These are phyloP conservation scores for Tychaedon coryphoeus DNA, from an alignment of 2,113 vertebrate species.

Conservation along the genomic window DNA sequence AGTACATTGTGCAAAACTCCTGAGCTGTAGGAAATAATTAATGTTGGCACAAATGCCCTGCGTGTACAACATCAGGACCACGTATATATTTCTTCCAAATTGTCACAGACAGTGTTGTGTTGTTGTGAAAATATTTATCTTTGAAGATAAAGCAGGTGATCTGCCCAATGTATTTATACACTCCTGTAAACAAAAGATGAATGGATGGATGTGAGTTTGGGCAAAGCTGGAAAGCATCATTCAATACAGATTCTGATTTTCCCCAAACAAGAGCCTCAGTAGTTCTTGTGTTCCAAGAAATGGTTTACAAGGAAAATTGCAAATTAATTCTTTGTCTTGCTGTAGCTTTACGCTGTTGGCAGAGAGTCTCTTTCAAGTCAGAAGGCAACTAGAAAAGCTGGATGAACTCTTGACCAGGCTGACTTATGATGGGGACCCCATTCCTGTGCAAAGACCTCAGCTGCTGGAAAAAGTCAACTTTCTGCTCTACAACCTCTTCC, in stretches of 20 bases:
- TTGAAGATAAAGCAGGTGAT: neutral
- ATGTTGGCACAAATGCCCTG: neutral
- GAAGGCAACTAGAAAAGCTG: constrained; percentile 91
- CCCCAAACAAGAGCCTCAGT: neutral
- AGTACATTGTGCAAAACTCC: neutral
- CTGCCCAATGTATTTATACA: neutral
- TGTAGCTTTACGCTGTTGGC: constrained; percentile 86
- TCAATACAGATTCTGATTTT: neutral
- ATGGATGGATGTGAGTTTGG: neutral
- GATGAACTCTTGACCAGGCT: constrained; percentile 90
- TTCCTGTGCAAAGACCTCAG: constrained; percentile 86
- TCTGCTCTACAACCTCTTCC: constrained; percentile 90
- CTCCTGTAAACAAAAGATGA: neutral
- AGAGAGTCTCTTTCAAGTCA: constrained; percentile 96
- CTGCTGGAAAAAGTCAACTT: constrained; percentile 88
- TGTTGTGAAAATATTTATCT: neutral
- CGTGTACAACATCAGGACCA: neutral
- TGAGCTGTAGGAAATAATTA: neutral
- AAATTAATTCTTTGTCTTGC: neutral
- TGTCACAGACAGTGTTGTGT: neutral
- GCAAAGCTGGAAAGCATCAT: neutral
- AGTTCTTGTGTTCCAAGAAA: neutral
- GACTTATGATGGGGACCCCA: constrained; percentile 92
- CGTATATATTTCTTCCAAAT: neutral
- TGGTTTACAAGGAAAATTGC: fast-evolving